Evolutionary conservation across 2,797 vertebrate species (phyloP).

Genomic region (Xenentodon cancila): DNA sequence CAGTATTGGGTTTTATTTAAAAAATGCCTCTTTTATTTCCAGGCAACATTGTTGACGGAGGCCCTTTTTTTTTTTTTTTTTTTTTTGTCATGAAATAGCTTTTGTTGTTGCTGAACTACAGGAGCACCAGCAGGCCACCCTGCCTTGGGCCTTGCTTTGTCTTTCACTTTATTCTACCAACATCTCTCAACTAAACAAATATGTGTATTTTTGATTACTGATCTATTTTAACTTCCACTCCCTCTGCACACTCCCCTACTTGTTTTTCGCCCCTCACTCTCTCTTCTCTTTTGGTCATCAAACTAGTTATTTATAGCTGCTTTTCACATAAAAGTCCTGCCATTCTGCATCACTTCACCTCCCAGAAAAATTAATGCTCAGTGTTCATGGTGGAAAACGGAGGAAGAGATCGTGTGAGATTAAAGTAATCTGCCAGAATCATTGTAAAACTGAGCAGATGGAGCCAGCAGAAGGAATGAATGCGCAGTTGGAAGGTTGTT

Average conservation of each 20-base stretch:
- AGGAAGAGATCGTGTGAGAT: constrained; percentile 42
- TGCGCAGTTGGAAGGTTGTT: constrained; percentile 21
- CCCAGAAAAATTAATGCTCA: constrained; percentile 40
- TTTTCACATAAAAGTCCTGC: constrained; percentile 61
- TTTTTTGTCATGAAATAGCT: constrained; percentile 27
- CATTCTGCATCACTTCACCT: constrained; percentile 35
- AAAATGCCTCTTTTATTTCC: too few species aligned
- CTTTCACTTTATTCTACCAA: constrained; percentile 43
- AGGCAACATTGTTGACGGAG: too few species aligned
- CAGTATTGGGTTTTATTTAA: too few species aligned
- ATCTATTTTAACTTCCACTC: constrained; percentile 54
- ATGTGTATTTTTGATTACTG: constrained; percentile 49
- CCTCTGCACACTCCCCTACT: constrained; percentile 11
- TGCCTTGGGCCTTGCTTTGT: not conserved
- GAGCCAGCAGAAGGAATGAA: constrained; percentile 33
- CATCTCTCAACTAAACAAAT: constrained; percentile 57
- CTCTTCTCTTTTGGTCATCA: constrained; percentile 28
- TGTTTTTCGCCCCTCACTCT: constrained; percentile 11
- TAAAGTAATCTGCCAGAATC: constrained; percentile 49
- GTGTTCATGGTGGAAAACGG: constrained; percentile 36
- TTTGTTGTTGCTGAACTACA: constrained; percentile 40
- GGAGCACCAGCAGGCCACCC: constrained; percentile 6
- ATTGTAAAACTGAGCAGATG: constrained; percentile 44
- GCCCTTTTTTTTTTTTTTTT: constrained; percentile 22
- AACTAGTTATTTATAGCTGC: constrained; percentile 63